Percentiles rank a stretch among this genome's conserved stretches.
These are phyloP conservation scores for Artibeus jamaicensis DNA, from an alignment of 2,797 vertebrate genomes.

Conservation along the genomic window DNA sequence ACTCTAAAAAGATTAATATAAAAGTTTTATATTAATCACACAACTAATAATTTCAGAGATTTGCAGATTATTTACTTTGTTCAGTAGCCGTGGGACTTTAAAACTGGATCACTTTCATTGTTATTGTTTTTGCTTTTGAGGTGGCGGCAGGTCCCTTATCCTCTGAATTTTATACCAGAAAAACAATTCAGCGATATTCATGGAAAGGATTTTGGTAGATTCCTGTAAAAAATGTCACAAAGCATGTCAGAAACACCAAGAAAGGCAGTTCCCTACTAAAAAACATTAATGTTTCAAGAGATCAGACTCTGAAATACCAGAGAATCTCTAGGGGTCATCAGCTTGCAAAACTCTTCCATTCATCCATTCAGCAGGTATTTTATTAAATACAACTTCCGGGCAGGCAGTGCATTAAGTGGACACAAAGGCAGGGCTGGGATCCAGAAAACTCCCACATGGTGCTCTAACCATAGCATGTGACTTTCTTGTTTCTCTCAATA, in stretches of 20 bases:
- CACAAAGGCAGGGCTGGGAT: neutral
- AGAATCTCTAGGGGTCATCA: neutral
- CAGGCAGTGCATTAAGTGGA: neutral
- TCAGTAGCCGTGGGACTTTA: neutral
- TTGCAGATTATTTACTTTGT: neutral
- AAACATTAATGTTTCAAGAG: neutral
- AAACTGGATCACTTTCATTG: neutral
- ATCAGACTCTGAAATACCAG: neutral
- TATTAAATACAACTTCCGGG: neutral
- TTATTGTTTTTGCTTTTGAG: neutral
- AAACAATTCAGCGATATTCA: conserved; percentile 1
- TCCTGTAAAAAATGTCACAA: neutral
- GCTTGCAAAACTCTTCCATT: neutral
- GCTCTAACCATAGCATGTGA: neutral
- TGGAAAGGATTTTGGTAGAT: neutral
- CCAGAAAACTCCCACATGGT: neutral
- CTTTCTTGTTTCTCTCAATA: neutral
- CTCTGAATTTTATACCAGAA: neutral
- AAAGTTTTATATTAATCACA: neutral
- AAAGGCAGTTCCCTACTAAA: conserved; percentile 4
- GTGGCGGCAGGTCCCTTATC: neutral
- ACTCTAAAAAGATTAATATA: neutral
- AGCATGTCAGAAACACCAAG: neutral
- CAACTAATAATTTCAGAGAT: neutral
- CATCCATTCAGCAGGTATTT: neutral